phyloP scores from a whole-genome alignment of 2,113 vertebrate species.

The Zingel zingel region DNA sequence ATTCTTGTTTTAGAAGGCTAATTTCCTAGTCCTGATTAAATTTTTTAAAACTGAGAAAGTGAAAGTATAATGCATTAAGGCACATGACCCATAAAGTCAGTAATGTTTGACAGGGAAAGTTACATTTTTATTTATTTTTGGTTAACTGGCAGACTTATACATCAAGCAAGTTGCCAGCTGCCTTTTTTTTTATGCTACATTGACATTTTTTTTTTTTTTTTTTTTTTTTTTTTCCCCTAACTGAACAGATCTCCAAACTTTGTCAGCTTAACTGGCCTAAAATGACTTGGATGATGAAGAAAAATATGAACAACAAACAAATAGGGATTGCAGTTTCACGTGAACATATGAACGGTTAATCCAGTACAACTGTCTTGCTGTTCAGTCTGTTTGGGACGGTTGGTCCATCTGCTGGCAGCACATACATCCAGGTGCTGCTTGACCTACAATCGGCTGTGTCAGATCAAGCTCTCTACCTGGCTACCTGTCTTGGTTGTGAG shows the following conservation, averaged over 20 bases:
- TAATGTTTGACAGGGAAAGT: neutral
- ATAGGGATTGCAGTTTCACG: neutral
- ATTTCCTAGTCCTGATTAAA: neutral
- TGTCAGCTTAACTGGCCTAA: neutral
- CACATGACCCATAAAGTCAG: constrained; percentile 1
- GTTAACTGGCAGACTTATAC: neutral
- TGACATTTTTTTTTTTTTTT: neutral
- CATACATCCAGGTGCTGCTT: constrained; percentile 49
- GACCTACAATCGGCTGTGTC: constrained; percentile 61
- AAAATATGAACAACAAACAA: neutral
- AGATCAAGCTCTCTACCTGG: constrained; percentile 53
- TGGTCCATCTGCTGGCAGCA: constrained; percentile 49
- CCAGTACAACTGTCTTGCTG: constrained; percentile 2
- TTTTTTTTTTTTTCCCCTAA: neutral
- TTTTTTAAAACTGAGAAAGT: neutral
- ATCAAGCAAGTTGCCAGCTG: neutral
- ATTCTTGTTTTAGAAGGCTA: neutral
- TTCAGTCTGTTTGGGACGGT: constrained; percentile 56
- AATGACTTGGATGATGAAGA: neutral
- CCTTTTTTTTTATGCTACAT: neutral
- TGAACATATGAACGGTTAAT: constrained; percentile 15
- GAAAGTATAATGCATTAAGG: neutral
- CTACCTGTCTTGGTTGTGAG: constrained; percentile 28
- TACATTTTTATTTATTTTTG: too few relatives aligned
- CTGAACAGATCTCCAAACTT: neutral